These are phyloP conservation scores for Rosalia funebris DNA, from an alignment of 2,888 invertebrate species.

Conservation along the genomic window DNA sequence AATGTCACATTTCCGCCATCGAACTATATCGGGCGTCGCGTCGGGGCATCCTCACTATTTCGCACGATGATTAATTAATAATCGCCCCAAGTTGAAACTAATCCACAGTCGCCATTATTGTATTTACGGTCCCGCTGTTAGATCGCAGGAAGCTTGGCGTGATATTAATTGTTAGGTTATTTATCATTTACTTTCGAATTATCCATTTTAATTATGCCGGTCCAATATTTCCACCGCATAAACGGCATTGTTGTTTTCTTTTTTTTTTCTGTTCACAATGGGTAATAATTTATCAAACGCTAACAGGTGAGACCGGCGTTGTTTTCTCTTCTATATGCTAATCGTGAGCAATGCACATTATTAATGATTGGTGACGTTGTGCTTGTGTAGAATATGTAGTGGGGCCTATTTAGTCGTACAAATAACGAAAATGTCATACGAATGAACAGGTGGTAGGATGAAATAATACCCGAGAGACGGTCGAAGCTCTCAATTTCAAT, in stretches of 20 bases:
- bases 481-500: no score
- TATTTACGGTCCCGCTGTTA: conserved; percentile 36
- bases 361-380: not conserved
- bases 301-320: conserved; percentile 26
- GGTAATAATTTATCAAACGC: conserved; percentile 31
- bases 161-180: conserved; percentile 38
- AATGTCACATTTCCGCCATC: not conserved
- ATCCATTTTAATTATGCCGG: conserved; percentile 25
- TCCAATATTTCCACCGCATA: conserved; percentile 32
- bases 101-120: conserved; percentile 29
- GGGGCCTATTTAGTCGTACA: not conserved
- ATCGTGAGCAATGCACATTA: not conserved
- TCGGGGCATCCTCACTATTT: conserved; percentile 30
- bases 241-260: conserved; percentile 16
- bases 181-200: conserved; percentile 39
- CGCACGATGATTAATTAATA: conserved; percentile 37
- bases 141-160: conserved; percentile 36
- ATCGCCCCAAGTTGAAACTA: conserved; percentile 27
- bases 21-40: not conserved
- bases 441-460: no score
- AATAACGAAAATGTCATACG: not conserved
- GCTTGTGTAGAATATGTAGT: not conserved
- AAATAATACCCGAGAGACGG: no score
- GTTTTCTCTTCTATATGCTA: not conserved
- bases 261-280: conserved; percentile 33